These are phyloP conservation scores for Chrysochloris asiatica DNA, from an alignment of 2,113 vertebrate genomes.

Conservation along the genomic window DNA sequence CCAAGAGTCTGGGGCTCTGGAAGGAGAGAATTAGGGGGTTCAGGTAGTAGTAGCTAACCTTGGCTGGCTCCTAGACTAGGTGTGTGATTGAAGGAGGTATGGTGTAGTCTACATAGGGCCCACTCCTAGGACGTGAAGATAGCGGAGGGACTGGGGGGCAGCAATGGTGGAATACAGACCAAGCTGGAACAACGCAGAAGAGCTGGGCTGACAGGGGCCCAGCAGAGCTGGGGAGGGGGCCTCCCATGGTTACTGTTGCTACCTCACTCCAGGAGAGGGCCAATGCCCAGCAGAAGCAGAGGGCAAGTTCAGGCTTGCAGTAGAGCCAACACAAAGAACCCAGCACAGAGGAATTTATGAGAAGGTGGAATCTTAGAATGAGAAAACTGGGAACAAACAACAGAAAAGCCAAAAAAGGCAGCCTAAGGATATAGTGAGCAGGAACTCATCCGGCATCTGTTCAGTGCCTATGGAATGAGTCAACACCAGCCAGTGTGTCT, in stretches of 20 bases:
- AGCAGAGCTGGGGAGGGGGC: neutral
- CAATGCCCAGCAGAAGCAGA: too few species aligned
- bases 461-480: neutral
- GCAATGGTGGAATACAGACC: too few species aligned
- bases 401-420: neutral
- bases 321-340: too few species aligned
- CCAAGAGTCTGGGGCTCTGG: neutral
- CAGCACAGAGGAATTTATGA: neutral
- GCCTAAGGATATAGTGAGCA: neutral
- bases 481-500: neutral
- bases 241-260: too few species aligned
- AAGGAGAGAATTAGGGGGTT: neutral
- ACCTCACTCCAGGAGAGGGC: neutral
- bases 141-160: neutral
- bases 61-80: neutral
- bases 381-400: neutral
- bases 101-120: neutral
- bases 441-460: neutral
- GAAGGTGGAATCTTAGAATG: neutral
- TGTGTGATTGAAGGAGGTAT: neutral
- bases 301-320: neutral
- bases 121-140: neutral
- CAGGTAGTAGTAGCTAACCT: too few species aligned
- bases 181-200: neutral
- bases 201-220: neutral